phyloP scores from a whole-genome alignment of 2,888 invertebrate species.

The Erebia epiphron region DNA sequence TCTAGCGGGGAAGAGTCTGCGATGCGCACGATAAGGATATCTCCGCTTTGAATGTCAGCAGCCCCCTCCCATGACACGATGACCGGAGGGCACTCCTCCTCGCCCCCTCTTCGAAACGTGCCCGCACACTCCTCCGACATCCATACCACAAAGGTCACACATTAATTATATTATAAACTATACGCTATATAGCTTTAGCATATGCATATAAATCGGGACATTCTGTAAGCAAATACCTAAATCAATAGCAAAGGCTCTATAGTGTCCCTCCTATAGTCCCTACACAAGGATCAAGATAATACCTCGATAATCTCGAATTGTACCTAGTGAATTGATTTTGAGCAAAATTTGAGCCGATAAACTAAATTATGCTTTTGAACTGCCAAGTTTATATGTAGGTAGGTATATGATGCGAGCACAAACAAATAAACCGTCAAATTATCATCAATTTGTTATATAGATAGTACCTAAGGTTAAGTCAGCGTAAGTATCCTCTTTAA shows the following conservation, averaged over 20 bases:
- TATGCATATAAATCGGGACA: neutral
- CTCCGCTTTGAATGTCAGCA: slow-evolving; percentile 87
- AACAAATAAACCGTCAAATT: no score
- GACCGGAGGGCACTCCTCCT: slow-evolving; percentile 82
- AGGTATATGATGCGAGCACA: no score
- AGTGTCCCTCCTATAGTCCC: no score
- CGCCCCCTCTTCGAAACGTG: slow-evolving; percentile 49
- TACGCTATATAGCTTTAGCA: slow-evolving; percentile 1
- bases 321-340: no score
- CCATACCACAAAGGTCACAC: slow-evolving; percentile 58
- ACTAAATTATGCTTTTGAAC: no score
- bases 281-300: no score
- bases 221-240: no score
- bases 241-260: no score
- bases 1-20: slow-evolving; percentile 84
- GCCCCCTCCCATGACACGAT: slow-evolving; percentile 86
- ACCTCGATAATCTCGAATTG: no score
- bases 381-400: no score
- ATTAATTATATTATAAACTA: slow-evolving; percentile 22
- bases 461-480: neutral
- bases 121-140: slow-evolving; percentile 71
- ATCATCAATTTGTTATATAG: neutral
- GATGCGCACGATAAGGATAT: slow-evolving; percentile 87
- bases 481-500: neutral
- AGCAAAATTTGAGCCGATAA: no score